Evolutionary conservation across 2,888 invertebrate species (phyloP).

Genomic region (Trilocha varians): DNA sequence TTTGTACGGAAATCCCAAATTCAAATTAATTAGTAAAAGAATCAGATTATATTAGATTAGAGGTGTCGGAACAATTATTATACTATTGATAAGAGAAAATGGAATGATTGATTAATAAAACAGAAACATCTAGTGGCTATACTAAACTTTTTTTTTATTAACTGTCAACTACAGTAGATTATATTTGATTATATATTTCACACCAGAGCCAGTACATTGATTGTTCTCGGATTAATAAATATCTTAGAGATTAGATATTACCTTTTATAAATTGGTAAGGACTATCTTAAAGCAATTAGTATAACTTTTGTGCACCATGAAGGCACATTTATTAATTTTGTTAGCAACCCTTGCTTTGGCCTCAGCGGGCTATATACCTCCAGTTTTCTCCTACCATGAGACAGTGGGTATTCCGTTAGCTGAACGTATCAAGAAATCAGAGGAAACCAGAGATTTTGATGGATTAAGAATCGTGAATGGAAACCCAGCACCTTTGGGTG

Average conservation of each 20-base stretch:
- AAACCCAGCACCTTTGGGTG: conserved; percentile 7
- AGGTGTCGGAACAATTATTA: no score
- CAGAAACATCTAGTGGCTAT: no score
- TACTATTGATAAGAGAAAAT: no score
- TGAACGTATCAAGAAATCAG: neutral
- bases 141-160: no score
- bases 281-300: neutral
- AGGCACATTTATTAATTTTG: conserved; percentile 2
- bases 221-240: no score
- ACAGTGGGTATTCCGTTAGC: neutral
- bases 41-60: no score
- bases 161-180: no score
- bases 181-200: no score
- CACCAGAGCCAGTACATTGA: no score
- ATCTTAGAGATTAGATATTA: neutral
- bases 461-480: conserved; percentile 5
- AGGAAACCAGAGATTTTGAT: neutral
- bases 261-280: neutral
- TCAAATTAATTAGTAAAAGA: no score
- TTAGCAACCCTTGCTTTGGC: neutral
- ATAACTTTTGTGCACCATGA: neutral
- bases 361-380: neutral
- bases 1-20: no score
- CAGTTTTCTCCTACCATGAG: neutral
- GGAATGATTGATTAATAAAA: no score